A percentile compares a stretch with the other conserved stretches of the same genome.
These are phyloP conservation scores for Phalacrocorax aristotelis DNA, from an alignment of 2,113 vertebrate species.

Conservation along the genomic window DNA sequence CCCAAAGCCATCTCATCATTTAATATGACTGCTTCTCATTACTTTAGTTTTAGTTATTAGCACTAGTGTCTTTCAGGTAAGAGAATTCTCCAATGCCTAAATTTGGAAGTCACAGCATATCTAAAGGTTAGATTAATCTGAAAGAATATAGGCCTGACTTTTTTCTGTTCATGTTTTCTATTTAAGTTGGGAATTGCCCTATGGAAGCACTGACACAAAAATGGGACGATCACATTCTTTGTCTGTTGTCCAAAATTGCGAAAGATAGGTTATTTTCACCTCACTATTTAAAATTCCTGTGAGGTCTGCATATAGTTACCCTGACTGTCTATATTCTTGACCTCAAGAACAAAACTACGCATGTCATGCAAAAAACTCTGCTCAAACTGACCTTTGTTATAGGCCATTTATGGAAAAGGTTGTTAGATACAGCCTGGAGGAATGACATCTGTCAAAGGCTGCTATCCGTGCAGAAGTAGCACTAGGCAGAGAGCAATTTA, in stretches of 20 bases:
- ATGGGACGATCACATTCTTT: neutral
- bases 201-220: neutral
- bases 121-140: neutral
- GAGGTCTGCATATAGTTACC: neutral
- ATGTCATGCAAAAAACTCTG: rapidly evolving
- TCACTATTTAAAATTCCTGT: neutral
- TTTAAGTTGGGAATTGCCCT: neutral
- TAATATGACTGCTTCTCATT: neutral
- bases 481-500: neutral
- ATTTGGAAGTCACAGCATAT: neutral
- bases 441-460: neutral
- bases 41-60: neutral
- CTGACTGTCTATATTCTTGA: neutral
- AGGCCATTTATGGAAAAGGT: neutral
- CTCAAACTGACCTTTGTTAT: neutral
- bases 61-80: neutral
- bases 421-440: neutral
- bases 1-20: neutral
- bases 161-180: neutral
- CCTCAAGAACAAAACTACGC: neutral
- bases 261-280: neutral
- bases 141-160: neutral
- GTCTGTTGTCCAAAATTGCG: neutral
- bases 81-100: neutral
- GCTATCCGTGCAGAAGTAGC: neutral